A percentile compares a stretch with the other conserved stretches of the same genome.
These are phyloP conservation scores for Phodopus roborovskii DNA, from an alignment of 2,113 vertebrate genomes.

Conservation along the genomic window DNA sequence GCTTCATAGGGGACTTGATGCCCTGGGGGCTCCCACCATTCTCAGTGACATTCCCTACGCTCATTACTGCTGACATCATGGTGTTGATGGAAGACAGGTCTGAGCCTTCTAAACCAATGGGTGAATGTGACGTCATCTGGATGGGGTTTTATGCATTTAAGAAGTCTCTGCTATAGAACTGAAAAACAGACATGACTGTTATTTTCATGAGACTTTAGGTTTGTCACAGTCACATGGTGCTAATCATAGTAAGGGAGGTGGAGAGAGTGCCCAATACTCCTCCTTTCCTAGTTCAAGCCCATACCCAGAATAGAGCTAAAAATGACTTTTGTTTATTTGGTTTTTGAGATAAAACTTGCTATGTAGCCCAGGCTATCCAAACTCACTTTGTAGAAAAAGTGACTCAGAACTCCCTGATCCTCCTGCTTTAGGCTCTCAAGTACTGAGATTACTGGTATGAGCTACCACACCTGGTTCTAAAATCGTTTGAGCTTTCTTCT, in stretches of 20 bases:
- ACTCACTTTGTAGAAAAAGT: background rate
- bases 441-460: background rate
- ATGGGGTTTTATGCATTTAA: constrained; percentile 81
- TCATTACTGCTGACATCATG: constrained; percentile 95
- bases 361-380: background rate
- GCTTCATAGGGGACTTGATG: constrained; percentile 90
- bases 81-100: constrained; percentile 94
- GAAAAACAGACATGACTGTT: constrained; percentile 65
- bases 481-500: background rate
- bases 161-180: constrained; percentile 83
- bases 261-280: background rate
- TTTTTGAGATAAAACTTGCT: background rate
- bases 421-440: background rate
- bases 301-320: background rate
- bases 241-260: background rate
- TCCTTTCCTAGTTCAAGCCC: background rate
- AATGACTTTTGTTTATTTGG: background rate
- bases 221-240: background rate
- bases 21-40: constrained; percentile 86
- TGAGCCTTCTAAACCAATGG: constrained; percentile 86
- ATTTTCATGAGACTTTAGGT: background rate
- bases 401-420: background rate
- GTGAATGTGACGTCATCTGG: constrained; percentile 82
- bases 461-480: background rate
- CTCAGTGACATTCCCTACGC: constrained; percentile 91